Base-by-base conservation (phyloP, 1,140 invertebrate species). In the Cecropterus lyciades region DNA sequence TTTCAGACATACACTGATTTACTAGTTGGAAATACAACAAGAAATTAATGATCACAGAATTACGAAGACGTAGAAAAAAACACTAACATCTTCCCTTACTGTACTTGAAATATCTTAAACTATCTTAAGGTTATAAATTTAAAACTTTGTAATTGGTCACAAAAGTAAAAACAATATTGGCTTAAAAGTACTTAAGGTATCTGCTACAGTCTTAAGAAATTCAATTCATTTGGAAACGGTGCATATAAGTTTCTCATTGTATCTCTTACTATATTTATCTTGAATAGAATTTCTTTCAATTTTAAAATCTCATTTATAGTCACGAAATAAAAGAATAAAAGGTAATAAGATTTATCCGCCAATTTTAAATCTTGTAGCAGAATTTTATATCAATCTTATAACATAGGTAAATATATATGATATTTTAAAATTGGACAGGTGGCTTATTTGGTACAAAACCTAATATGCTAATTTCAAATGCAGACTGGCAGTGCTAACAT, bases 11-110 rank as follows among this genome's bases (percentile, higher is more conserved):
- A 84, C 79, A 87, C 75, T 70, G 53, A 80, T 82, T 82, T 74
- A 80, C 69, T 72, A 81, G 77, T 84, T 84, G 81, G 75, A 80
- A 84, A 74, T 84, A 85, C 80, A 88, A 89, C 84, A 85, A 83
- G 75, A 82, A 87, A 82, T 79, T 80, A 85, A 88, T 76, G 83
- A 91, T 91, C 89, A 91, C 89, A 91, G 86, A 87, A 84, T 78
- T 74, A 87, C 78, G 79, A 87, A 91, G 84, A 89, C 76, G 79
- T 83, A 85, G 75, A 84, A 70, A 85, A 84, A 71, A 85, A 80
- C 73, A 82, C 75, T 76, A 80, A 80, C 82, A 82, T 85, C 83
- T 84, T 84, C 80, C 67, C 78, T 87, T 85, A 87, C 80, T 81
- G 79, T 84, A 86, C 76, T 82, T 75, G 72, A 72, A 80, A 73